Percentiles rank a stretch among this genome's conserved stretches.
Evolutionary conservation across 2,888 invertebrate species (phyloP).

Genomic region (Panopea generosa): DNA sequence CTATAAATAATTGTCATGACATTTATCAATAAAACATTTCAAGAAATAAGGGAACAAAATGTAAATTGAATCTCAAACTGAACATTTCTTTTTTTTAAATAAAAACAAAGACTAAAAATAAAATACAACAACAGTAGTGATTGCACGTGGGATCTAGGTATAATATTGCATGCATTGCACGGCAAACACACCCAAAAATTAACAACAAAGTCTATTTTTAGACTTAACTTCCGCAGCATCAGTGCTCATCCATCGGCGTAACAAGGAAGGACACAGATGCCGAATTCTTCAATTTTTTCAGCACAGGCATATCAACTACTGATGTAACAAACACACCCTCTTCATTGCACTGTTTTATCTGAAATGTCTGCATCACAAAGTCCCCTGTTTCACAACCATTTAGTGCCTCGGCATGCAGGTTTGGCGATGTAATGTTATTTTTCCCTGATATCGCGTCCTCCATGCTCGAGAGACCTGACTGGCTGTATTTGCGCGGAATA

Average conservation of each 20-base stretch:
- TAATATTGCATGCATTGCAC: slow-evolving; percentile 50
- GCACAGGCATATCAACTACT: slow-evolving; percentile 97
- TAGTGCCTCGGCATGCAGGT: slow-evolving; percentile 62
- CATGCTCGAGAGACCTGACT: slow-evolving; percentile 41
- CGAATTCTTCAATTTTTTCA: slow-evolving; percentile 93
- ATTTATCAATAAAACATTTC: neutral
- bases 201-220: slow-evolving; percentile 32
- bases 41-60: neutral
- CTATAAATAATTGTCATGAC: slow-evolving; percentile 4
- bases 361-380: slow-evolving; percentile 96
- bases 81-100: neutral
- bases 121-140: slow-evolving; percentile 33
- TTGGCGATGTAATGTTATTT: slow-evolving; percentile 55
- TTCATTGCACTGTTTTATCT: slow-evolving; percentile 70
- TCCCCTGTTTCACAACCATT: slow-evolving; percentile 53
- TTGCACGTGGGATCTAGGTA: slow-evolving; percentile 54
- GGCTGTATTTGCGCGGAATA: slow-evolving; percentile 37
- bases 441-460: slow-evolving; percentile 66
- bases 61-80: slow-evolving; percentile 11
- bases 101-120: slow-evolving; percentile 24
- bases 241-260: slow-evolving; percentile 88
- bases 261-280: slow-evolving; percentile 96
- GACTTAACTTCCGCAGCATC: slow-evolving; percentile 41
- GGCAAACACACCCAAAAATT: slow-evolving; percentile 46
- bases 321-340: slow-evolving; percentile 87